Percentiles rank a stretch among this genome's conserved stretches.
phyloP scores from a whole-genome alignment of 2,797 vertebrate species.

The Gymnocypris eckloni region DNA sequence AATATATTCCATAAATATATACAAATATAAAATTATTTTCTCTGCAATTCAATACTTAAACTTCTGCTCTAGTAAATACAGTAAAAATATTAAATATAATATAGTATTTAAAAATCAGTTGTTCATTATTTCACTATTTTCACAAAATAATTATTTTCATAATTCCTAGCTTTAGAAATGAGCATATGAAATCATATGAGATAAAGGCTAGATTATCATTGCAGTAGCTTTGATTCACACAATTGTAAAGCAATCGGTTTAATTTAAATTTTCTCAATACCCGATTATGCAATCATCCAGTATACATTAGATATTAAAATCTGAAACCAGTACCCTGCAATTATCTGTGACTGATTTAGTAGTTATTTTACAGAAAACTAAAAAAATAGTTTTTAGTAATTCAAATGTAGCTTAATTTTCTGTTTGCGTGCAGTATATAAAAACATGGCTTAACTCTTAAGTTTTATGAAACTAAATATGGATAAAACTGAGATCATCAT shows the following conservation, averaged over 20 bases:
- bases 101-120: neutral
- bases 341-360: neutral
- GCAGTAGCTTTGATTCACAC: neutral
- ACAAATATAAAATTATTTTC: neutral
- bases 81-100: neutral
- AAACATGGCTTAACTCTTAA: too few species aligned
- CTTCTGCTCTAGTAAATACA: neutral
- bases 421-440: too few species aligned
- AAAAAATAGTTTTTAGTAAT: neutral
- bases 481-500: too few species aligned
- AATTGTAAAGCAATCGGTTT: neutral
- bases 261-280: neutral
- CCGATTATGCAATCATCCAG: neutral
- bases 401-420: neutral
- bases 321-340: neutral
- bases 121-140: too few species aligned
- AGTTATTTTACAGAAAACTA: neutral
- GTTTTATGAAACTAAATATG: too few species aligned
- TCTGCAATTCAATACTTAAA: neutral
- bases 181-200: neutral
- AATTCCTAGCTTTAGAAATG: neutral
- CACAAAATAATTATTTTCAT: too few species aligned
- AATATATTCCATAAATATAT: neutral
- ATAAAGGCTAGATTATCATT: neutral
- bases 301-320: neutral